A percentile compares a stretch with the other conserved stretches of the same genome.
Evolutionary conservation across 1,140 invertebrate genomes (phyloP).

Genomic region (Cotesia chilonis): DNA sequence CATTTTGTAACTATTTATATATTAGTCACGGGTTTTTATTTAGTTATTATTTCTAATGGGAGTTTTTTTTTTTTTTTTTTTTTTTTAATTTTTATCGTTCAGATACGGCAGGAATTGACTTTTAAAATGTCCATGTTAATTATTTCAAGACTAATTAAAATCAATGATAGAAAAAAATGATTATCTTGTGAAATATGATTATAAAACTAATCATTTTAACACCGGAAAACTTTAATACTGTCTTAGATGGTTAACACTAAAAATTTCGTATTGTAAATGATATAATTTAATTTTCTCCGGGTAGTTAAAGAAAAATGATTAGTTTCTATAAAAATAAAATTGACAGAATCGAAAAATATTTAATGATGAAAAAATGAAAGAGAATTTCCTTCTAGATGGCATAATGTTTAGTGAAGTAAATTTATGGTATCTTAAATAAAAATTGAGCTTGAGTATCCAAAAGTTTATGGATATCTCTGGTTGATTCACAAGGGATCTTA

Average conservation of each 20-base stretch:
- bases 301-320: too few relatives aligned
- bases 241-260: too few relatives aligned
- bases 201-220: too few relatives aligned
- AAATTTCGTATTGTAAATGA: too few relatives aligned
- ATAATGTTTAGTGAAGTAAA: not conserved
- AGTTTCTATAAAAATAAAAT: too few relatives aligned
- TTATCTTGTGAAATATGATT: too few relatives aligned
- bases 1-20: not conserved
- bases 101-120: too few relatives aligned
- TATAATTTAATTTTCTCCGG: too few relatives aligned
- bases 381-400: not conserved
- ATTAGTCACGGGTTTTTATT: not conserved
- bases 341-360: not conserved
- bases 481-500: slow-evolving; percentile 5
- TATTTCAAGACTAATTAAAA: too few relatives aligned
- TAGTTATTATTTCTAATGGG: not conserved
- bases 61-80: not conserved
- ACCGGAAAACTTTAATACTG: too few relatives aligned
- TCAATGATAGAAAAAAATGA: too few relatives aligned
- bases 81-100: not conserved
- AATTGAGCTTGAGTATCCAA: slow-evolving; percentile 33
- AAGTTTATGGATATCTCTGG: slow-evolving; percentile 32
- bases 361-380: not conserved
- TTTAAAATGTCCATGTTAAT: too few relatives aligned
- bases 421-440: slow-evolving; percentile 14